Evolutionary conservation across 37 sponge, comb jelly and placozoan genomes (phyloP).

Genomic region (Geodia barretti): DNA sequence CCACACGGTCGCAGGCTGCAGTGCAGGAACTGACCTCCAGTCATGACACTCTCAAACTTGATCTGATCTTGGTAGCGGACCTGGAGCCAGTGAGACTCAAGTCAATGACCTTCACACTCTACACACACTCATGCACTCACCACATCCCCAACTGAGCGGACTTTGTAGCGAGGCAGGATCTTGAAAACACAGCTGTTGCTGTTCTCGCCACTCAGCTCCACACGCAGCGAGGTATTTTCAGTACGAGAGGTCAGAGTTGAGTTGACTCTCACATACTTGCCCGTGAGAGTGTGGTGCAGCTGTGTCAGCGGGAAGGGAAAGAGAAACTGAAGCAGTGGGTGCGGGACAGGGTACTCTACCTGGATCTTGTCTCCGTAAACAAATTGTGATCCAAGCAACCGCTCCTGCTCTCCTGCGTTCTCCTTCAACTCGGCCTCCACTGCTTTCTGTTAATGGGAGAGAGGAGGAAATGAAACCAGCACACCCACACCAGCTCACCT

Average conservation of each 20-base stretch:
- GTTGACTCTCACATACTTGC: slow-evolving; percentile 63
- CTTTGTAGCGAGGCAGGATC: slow-evolving; percentile 82
- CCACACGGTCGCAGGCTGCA: slow-evolving; percentile 14
- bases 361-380: slow-evolving; percentile 37
- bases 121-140: slow-evolving; percentile 20
- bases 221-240: slow-evolving; percentile 67
- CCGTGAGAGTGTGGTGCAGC: slow-evolving; percentile 61
- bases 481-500: no score
- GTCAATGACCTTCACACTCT: neutral
- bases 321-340: no score
- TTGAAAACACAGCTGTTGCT: slow-evolving; percentile 56
- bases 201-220: slow-evolving; percentile 26
- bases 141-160: slow-evolving; percentile 78
- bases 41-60: slow-evolving; percentile 74
- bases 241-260: slow-evolving; percentile 56
- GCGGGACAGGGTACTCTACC: no score
- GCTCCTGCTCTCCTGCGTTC: slow-evolving; percentile 8
- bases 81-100: no score
- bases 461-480: no score
- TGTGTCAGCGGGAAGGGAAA: neutral
- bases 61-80: slow-evolving; percentile 67
- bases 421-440: slow-evolving; percentile 21
- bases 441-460: no score
- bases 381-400: slow-evolving; percentile 3
- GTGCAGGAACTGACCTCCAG: slow-evolving; percentile 82